Percentiles rank a stretch among this genome's conserved stretches.
phyloP scores from a whole-genome alignment of 2,113 vertebrate species.

The Atractosteus spatula region DNA sequence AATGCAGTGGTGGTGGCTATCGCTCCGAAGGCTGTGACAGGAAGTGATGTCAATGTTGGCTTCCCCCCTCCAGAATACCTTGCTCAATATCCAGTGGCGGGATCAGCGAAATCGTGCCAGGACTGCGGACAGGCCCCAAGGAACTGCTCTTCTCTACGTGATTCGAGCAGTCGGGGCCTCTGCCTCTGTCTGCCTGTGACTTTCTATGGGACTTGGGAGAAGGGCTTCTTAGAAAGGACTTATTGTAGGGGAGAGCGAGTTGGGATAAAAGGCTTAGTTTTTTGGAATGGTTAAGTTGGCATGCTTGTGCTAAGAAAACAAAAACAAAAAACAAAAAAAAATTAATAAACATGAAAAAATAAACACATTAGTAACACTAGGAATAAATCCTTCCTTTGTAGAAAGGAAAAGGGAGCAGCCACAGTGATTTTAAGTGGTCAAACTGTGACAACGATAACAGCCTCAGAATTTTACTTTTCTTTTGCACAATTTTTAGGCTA shows the following conservation, averaged over 20 bases:
- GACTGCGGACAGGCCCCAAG: conserved; percentile 51
- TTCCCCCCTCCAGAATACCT: conserved; percentile 72
- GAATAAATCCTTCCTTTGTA: too few species aligned
- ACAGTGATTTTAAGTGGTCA: too few species aligned
- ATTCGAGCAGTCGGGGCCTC: conserved; percentile 41
- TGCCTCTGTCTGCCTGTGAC: conserved; percentile 39
- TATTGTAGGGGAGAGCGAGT: conserved; percentile 75
- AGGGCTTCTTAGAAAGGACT: conserved; percentile 52
- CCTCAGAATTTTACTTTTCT: too few species aligned
- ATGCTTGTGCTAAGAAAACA: conserved; percentile 69
- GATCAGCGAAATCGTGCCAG: conserved; percentile 50
- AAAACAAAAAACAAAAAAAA: conserved; percentile 37
- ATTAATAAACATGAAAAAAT: conserved; percentile 44
- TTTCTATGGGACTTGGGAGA: conserved; percentile 55
- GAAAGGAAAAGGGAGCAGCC: too few species aligned
- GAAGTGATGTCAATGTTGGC: neutral
- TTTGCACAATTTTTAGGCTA: too few species aligned
- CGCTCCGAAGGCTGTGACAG: neutral
- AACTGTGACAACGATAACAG: too few species aligned
- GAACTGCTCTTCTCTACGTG: conserved; percentile 49
- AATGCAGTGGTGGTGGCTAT: neutral
- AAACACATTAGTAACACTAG: conserved; percentile 58
- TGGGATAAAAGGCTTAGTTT: conserved; percentile 79
- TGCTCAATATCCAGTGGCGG: conserved; percentile 70
- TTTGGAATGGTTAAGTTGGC: conserved; percentile 61